Base-by-base conservation (phyloP, 2,888 invertebrate genomes). In the Dryomyza anilis region DNA sequence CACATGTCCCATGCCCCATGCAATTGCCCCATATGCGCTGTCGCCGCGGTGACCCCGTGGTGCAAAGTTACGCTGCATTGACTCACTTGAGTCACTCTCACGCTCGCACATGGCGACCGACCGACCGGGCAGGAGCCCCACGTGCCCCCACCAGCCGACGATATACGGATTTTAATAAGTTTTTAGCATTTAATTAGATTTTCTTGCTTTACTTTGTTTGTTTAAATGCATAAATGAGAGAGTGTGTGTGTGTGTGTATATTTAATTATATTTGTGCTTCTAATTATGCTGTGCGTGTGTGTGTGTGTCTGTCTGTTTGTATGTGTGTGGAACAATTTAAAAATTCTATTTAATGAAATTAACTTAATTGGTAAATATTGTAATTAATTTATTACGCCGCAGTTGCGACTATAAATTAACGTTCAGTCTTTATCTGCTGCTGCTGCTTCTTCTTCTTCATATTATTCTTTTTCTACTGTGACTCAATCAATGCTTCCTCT, bases 341-440 rank as follows among this genome's bases (percentile, higher is more conserved):
- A 76, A 76, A 77, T 19, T 76, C 76, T 76, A 78, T 77, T 71
- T 74, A 75, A 76, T 78, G 75, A 76, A 78, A 77, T 77, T 76
- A 72, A 77, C 76, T 78, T 76, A 77, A 76, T 78, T 78, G 76
- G 71, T 78, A 77, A 77, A 78, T 71, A 75, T 74, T 74, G 72
- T 78, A 77, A 78, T 76, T 78, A 77, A 76, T 76, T 76, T 78
- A 76, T 73, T n/a, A n/a, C n/a, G n/a, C n/a, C n/a, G n/a, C n/a
- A n/a, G n/a, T n/a, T n/a, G n/a, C n/a, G n/a, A n/a, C n/a, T n/a
- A n/a, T n/a, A n/a, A n/a, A n/a, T n/a, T n/a, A n/a, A n/a, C n/a
- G n/a, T n/a, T n/a, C n/a, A n/a, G n/a, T n/a, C n/a, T n/a, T n/a
- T n/a, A n/a, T n/a, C n/a, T n/a, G n/a, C n/a, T n/a, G n/a, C n/a